phyloP scores from a whole-genome alignment of 2,888 invertebrate species.

The Lasioglossum marginatum region DNA sequence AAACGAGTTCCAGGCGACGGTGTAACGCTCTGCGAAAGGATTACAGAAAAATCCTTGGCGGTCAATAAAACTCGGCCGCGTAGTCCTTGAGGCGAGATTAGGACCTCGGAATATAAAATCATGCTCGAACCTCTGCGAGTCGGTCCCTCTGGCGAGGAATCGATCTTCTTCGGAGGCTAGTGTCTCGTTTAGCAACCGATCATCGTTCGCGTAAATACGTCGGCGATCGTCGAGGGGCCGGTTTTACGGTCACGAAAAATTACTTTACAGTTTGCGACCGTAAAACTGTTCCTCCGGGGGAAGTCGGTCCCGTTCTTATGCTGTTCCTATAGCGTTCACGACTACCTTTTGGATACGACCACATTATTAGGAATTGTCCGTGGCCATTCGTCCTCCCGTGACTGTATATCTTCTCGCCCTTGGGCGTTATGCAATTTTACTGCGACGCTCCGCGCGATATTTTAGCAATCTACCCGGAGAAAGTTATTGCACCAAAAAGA shows the following conservation, averaged over 20 bases:
- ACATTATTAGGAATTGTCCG: conserved; percentile 78
- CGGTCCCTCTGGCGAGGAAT: background rate
- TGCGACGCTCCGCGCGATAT: conserved; percentile 27
- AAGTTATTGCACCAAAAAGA: background rate
- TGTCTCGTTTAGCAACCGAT: conserved; percentile 63
- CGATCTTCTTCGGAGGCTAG: background rate
- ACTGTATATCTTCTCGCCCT: conserved; percentile 63
- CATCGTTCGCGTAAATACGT: conserved; percentile 73
- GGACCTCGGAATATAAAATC: conserved; percentile 24
- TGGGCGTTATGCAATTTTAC: conserved; percentile 76
- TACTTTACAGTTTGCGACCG: conserved; percentile 73
- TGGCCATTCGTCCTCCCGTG: conserved; percentile 51
- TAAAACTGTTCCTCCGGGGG: conserved; percentile 59
- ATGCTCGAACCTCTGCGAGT: background rate
- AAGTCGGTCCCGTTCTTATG: conserved; percentile 19
- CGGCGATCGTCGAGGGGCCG: conserved; percentile 43
- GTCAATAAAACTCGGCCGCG: background rate
- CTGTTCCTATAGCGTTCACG: background rate
- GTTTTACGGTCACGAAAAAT: conserved; percentile 74
- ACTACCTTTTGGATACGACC: conserved; percentile 28
- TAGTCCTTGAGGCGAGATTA: conserved; percentile 51
- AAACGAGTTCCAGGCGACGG: background rate
- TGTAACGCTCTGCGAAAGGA: conserved; percentile 28
- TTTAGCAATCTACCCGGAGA: background rate
- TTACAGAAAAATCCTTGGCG: conserved; percentile 21